Evolutionary conservation across 1,140 invertebrate species (phyloP).

Genomic region (Halictus rubicundus): DNA sequence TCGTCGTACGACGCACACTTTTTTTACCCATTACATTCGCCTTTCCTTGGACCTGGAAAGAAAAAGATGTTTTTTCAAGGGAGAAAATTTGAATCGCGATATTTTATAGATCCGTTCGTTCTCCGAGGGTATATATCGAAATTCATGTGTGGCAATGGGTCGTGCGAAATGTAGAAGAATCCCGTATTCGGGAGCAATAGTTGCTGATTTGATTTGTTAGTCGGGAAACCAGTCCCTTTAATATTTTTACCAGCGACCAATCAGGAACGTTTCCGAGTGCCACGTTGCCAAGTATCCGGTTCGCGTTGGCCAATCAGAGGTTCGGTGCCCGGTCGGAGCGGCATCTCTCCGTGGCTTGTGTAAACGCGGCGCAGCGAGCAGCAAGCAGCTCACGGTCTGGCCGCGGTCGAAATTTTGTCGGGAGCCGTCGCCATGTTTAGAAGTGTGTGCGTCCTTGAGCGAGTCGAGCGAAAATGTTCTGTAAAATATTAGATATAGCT

Average conservation of each 20-base stretch:
- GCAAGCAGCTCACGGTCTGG: conserved; percentile 44
- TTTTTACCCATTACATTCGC: not conserved
- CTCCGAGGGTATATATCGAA: not conserved
- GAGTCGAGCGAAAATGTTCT: conserved; percentile 79
- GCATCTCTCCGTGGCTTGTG: conserved; percentile 59
- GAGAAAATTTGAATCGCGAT: not conserved
- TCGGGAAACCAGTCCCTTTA: conserved; percentile 57
- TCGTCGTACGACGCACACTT: not conserved
- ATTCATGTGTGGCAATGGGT: not conserved
- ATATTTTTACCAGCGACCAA: conserved; percentile 61
- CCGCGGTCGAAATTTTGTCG: conserved; percentile 62
- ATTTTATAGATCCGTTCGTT: not conserved
- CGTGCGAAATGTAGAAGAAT: conserved; percentile 9
- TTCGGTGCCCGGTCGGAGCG: conserved; percentile 54
- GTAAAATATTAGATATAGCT: conserved; percentile 80
- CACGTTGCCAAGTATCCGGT: conserved; percentile 66
- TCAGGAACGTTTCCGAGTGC: conserved; percentile 38
- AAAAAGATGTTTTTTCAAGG: not conserved
- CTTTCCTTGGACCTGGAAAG: not conserved
- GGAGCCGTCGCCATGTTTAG: conserved; percentile 83
- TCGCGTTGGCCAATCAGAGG: conserved; percentile 51
- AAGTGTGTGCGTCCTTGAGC: conserved; percentile 81
- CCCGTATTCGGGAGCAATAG: conserved; percentile 39
- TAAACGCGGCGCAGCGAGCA: conserved; percentile 31
- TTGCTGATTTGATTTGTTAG: conserved; percentile 65